Evolutionary conservation across 2,113 vertebrate species (phyloP), one percentile per base, ranked within the genome.

Genomic region (Thunnus maccoyii): DNA sequence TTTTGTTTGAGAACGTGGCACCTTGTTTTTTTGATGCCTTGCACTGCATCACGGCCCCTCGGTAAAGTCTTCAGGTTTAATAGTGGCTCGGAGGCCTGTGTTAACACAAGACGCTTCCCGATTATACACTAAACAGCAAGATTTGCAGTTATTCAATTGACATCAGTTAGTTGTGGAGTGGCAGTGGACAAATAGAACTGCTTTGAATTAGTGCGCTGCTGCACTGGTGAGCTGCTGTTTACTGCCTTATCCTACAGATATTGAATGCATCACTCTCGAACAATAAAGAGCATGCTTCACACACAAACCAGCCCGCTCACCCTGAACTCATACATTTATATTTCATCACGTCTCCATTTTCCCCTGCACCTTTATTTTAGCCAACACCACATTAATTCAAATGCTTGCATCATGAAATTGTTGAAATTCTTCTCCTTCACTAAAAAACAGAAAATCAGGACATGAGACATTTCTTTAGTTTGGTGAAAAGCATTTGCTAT

Each of bases 151-250:
- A 90, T 93, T 90, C 76, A 77, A 20, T 84, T 92, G 82, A 84
- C 87, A 85, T 86, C 50, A 57, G 89, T 90, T 90, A 86, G 56
- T 56, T 79, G 74, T 69, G 55, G 70, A 62, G 84, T 84, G 88
- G 79, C 73, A 85, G 75, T 84, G 89, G 86, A 92, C 88, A 88
- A 90, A 90, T 74, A 62, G 30, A 68, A 71, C 73, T 36, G 84
- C 93, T 94, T 93, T 93, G 93, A 93, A 79, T 94, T 93, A 91
- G 81, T 36, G 86, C 56, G 47, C 74, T 65, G 82, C 52, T 52
- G 57, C 56, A 7, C 17, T 27, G 56, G 22, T 60, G 78, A 67
- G 44, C 41, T 62, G 61, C 4, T 80, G 76, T 83, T 83, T 72
- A 71, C 56, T 64, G 79, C 76, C 18, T 71, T 76, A 77, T 78